Percentiles rank a stretch among this genome's conserved stretches.
These are phyloP conservation scores for Austrofundulus limnaeus DNA, from an alignment of 2,113 vertebrate species.

Conservation along the genomic window DNA sequence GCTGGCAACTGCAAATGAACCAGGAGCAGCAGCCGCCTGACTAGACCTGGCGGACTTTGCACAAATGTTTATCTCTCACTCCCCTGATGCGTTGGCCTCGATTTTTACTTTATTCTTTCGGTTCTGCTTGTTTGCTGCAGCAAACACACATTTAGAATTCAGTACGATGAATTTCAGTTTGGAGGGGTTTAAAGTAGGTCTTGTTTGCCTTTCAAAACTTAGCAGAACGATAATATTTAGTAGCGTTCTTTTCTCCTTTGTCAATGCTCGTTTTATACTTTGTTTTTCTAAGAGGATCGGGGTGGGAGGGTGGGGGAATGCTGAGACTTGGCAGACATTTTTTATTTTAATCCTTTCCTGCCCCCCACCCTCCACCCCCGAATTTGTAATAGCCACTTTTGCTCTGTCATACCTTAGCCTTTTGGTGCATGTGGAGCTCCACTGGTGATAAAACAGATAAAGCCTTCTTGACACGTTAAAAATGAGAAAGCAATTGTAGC, in stretches of 20 bases:
- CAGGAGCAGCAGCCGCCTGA: conserved; percentile 56
- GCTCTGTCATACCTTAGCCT: conserved; percentile 56
- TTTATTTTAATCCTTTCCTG: conserved; percentile 19
- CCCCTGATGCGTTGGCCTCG: conserved; percentile 61
- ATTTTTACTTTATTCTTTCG: conserved; percentile 19
- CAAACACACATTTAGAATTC: conserved; percentile 11
- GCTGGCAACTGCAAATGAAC: conserved; percentile 72
- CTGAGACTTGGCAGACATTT: conserved; percentile 13
- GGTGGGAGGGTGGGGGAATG: neutral
- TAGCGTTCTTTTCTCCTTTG: neutral
- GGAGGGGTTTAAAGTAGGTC: neutral
- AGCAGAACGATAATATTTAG: conserved; percentile 19
- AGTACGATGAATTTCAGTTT: neutral
- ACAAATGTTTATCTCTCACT: conserved; percentile 68
- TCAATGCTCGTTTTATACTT: conserved; percentile 20
- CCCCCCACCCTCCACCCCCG: no score
- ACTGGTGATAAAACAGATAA: conserved; percentile 69
- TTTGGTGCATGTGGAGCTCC: conserved; percentile 45
- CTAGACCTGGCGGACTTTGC: conserved; percentile 52
- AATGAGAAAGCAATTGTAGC: conserved; percentile 67
- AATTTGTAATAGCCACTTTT: conserved; percentile 53
- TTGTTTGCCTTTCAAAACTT: neutral
- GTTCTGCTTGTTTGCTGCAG: conserved; percentile 29
- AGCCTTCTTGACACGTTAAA: conserved; percentile 71
- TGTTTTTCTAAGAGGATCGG: neutral